Percentiles rank a stretch among this genome's conserved stretches.
Conservation (phyloP, 2,113 vertebrate genomes). For the Psilopogon haemacephalus region DNA sequence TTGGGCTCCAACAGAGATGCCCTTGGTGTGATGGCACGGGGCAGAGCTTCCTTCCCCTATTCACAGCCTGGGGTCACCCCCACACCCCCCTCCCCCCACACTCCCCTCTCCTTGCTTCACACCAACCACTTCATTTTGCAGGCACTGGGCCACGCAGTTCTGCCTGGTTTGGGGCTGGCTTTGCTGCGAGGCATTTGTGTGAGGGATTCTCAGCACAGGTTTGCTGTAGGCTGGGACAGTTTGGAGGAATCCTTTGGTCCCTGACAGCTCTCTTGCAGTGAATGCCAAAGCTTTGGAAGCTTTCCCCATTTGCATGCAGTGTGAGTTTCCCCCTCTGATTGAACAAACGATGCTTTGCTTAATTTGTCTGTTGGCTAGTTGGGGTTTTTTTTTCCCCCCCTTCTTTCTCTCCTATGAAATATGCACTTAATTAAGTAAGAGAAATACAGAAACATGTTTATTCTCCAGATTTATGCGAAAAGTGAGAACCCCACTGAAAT, state of each 20-base stretch:
- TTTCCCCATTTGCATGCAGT: background rate
- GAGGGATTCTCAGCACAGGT: background rate
- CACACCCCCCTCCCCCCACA: background rate
- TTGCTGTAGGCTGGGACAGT: background rate
- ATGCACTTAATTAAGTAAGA: slow-evolving; percentile 61
- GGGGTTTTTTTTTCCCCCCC: too few species aligned
- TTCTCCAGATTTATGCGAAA: slow-evolving; percentile 60
- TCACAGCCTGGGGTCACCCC: background rate
- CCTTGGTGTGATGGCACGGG: too few species aligned
- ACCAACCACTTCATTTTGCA: accelerated
- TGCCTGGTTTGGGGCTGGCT: accelerated
- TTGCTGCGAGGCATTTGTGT: accelerated
- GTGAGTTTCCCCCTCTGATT: slow-evolving; percentile 15
- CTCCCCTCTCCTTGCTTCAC: accelerated
- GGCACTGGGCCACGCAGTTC: background rate
- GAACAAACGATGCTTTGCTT: slow-evolving; percentile 1
- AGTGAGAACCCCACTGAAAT: slow-evolving; percentile 66
- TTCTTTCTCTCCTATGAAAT: background rate
- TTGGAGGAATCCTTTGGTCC: background rate
- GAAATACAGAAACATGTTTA: slow-evolving; percentile 52
- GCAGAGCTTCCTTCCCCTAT: too few species aligned
- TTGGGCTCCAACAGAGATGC: too few species aligned
- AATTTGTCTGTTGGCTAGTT: slow-evolving; percentile 10
- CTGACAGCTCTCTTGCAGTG: background rate
- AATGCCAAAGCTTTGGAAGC: background rate